Base-by-base conservation (phyloP, 2,888 invertebrate species). In the Leptarthrus brevirostris region DNA sequence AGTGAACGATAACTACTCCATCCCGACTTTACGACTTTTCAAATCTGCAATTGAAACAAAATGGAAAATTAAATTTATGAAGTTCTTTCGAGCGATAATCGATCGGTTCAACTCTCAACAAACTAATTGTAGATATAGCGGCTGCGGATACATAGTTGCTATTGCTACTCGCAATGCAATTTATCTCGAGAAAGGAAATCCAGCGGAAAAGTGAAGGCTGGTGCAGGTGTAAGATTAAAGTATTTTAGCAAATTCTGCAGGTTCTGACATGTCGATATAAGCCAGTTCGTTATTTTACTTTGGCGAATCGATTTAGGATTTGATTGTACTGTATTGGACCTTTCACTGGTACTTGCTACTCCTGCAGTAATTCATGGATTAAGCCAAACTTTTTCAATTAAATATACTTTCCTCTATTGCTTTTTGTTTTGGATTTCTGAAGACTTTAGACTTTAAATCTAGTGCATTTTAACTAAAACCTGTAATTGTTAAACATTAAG, bases 61-160 rank as follows among this genome's bases (percentile, higher is more conserved):
- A 61, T 61, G 40, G 40, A 24, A 61, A 40, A 61, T 64, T 64
- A 22, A 64, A 44, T 64, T 22, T 24, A 47, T 64, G 26, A 40
- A 47, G 47, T 22, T 64, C 10, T 47, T 47, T 26, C 54, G 6
- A 47, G 40, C 6, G 40, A 47, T 47, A 61, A 61, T 56, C 16
- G 30, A 56, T 61, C 40, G 61, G n/a, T 40, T 16, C 36, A 26
- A 22, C 61, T 40, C 61, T 18, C 61, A 40, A 36, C 14, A 10
- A 61, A 61, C 61, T 61, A 40, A 61, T 61, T 61, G 61, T 40
- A 49, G 49, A 49, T 49, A 61, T 3, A 14, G 20, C 16, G 20
- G 18, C 20, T 30, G 40, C 40, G 40, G 40, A 40, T 61, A 30
- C 61, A 40, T 16, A 40, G 36, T 40, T 40, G 12, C 61, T n/a